Evolutionary conservation across 53 echinoderm and acorn worm genomes (phyloP).

Genomic region (Apostichopus leukothele): DNA sequence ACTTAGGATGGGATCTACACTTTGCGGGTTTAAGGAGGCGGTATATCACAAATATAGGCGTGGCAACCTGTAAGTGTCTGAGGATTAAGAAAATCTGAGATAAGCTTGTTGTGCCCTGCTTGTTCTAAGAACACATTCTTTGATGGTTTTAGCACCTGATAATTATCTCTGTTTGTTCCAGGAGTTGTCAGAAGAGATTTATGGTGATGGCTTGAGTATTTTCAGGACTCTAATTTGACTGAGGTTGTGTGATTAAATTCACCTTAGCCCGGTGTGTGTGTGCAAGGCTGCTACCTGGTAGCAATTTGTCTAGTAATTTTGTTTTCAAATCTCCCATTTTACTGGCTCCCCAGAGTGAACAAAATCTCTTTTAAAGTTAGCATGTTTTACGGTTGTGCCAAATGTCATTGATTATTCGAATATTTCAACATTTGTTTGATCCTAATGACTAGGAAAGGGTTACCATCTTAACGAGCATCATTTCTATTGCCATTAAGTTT

Average conservation of each 20-base stretch:
- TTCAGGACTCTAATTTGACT: neutral
- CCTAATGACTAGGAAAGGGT: no score
- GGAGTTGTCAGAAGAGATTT: slow-evolving; percentile 3
- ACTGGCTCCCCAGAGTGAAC: neutral
- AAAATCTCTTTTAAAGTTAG: neutral
- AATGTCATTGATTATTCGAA: no score
- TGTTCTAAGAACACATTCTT: slow-evolving; percentile 3
- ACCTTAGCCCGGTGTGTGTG: neutral
- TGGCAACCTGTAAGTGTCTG: neutral
- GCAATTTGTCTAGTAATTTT: neutral
- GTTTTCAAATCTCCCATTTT: neutral
- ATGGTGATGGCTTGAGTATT: slow-evolving; percentile 17
- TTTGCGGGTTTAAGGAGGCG: no score
- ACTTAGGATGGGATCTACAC: no score
- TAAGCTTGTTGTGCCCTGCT: slow-evolving; percentile 13
- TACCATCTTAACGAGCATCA: no score
- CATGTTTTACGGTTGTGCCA: no score
- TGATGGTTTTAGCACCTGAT: slow-evolving; percentile 35
- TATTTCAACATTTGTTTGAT: no score
- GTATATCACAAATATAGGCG: no score
- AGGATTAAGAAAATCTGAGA: neutral
- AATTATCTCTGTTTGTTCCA: slow-evolving; percentile 11
- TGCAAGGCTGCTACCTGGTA: neutral
- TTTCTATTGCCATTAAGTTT: no score
- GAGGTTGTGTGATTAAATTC: slow-evolving; percentile 11